A percentile compares a stretch with the other conserved stretches of the same genome.
These are phyloP conservation scores for Cynaeus angustus DNA, from an alignment of 2,888 invertebrate genomes.

Conservation along the genomic window DNA sequence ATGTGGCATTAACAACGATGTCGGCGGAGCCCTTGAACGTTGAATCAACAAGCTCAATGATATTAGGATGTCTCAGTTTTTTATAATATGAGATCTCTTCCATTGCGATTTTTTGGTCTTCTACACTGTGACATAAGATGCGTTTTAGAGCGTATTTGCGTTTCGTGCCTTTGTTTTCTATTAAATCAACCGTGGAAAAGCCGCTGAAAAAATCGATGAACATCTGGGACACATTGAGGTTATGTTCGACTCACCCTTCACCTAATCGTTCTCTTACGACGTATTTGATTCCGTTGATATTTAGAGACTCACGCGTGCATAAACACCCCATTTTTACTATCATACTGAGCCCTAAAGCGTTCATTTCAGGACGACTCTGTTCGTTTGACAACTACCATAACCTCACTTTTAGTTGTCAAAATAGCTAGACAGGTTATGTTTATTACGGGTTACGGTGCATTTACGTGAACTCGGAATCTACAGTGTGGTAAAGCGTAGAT, in stretches of 20 bases:
- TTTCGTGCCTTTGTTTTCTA: slow-evolving; percentile 79
- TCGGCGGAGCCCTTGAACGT: slow-evolving; percentile 78
- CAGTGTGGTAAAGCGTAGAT: not conserved
- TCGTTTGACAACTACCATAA: slow-evolving; percentile 39
- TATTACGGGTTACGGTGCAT: slow-evolving; percentile 23
- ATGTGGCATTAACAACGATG: slow-evolving; percentile 79
- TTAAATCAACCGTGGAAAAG: slow-evolving; percentile 86
- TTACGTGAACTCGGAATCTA: not conserved
- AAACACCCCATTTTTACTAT: slow-evolving; percentile 84
- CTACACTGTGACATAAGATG: slow-evolving; percentile 85
- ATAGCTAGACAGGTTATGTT: slow-evolving; percentile 18
- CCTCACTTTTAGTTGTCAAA: slow-evolving; percentile 38
- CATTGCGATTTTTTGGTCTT: slow-evolving; percentile 82
- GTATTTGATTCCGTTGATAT: slow-evolving; percentile 82
- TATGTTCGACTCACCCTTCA: slow-evolving; percentile 77
- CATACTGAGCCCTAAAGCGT: slow-evolving; percentile 80
- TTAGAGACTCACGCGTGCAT: slow-evolving; percentile 82
- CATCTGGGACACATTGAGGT: slow-evolving; percentile 45
- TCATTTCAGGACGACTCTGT: slow-evolving; percentile 72
- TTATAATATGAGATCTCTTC: slow-evolving; percentile 85
- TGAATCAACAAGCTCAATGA: slow-evolving; percentile 83
- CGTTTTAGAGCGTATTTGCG: slow-evolving; percentile 85
- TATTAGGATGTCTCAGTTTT: slow-evolving; percentile 81
- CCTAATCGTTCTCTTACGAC: slow-evolving; percentile 81
- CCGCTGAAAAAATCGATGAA: slow-evolving; percentile 74